Evolutionary conservation across 2,888 invertebrate species (phyloP).

Genomic region (Helobdella robusta): DNA sequence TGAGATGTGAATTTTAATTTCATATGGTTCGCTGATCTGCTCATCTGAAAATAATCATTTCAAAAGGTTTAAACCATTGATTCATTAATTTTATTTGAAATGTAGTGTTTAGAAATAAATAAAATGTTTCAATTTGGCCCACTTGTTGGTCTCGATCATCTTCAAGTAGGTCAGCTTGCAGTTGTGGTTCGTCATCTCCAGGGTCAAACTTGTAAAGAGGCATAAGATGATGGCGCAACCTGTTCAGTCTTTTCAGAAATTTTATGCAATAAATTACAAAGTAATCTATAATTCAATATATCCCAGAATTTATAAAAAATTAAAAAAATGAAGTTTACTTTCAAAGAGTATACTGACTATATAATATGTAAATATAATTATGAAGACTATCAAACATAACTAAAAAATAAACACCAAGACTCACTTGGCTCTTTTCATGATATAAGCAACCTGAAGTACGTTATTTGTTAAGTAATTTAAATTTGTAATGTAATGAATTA

Average conservation of each 20-base stretch:
- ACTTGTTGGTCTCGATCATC: slow-evolving; percentile 24
- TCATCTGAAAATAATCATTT: not conserved
- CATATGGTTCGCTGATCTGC: slow-evolving; percentile 15
- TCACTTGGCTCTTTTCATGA: slow-evolving; percentile 20
- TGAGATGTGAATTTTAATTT: slow-evolving; percentile 11
- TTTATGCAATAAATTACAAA: too few relatives aligned
- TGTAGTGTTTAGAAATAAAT: too few relatives aligned
- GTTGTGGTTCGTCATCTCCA: slow-evolving; percentile 22
- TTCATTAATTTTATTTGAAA: not conserved
- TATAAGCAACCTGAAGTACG: slow-evolving; percentile 15
- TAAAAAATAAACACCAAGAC: not conserved
- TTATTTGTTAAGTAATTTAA: not conserved
- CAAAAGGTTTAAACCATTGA: not conserved
- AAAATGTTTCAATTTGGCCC: too few relatives aligned
- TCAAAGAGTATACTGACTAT: not conserved
- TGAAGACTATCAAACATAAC: not conserved
- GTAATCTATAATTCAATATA: not conserved
- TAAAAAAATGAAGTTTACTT: not conserved
- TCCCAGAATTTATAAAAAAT: not conserved
- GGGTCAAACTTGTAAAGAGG: slow-evolving; percentile 23
- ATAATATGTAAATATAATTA: too few relatives aligned
- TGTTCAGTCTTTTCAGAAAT: slow-evolving; percentile 20
- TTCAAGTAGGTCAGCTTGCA: slow-evolving; percentile 21
- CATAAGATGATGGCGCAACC: slow-evolving; percentile 23
- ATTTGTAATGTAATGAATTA: too few relatives aligned